Evolutionary conservation across 2,888 invertebrate genomes (phyloP), one percentile per base, ranked within the genome.

Genomic region (Dolomedes plantarius): DNA sequence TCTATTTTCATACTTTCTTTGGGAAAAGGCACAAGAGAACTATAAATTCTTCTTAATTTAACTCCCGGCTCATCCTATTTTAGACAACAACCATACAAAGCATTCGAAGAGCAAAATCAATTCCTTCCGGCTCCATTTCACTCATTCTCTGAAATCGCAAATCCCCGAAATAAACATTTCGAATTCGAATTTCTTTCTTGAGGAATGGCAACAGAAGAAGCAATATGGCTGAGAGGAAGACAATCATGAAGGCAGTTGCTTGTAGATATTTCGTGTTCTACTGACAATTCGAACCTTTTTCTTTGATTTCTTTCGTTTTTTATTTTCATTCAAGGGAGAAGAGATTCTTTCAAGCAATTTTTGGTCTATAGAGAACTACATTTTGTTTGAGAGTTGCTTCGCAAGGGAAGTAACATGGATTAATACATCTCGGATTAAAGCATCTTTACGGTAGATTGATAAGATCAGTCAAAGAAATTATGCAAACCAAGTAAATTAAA

Each of bases 121-220:
- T 56, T 56, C 56, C 56, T 56, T 56, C 56, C 56, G 56, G 56
- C 56, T 56, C 56, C 56, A 56, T 56, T 56, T 56, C 56, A 56
- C 56, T 56, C 56, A 56, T 56, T 56, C 56, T 56, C 56, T 11
- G 56, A 56, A 56, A 56, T 56, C 19, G 56, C 23, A 56, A 56
- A 23, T 23, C 56, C 23, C 23, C 56, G 56, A 56, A 56, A 23
- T 56, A 56, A 56, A 56, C 56, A 56, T 56, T 56, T 56, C 56
- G 19, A 56, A 23, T 19, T 56, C 56, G 19, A 56, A 23, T 56
- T 56, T 56, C 56, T 19, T 56, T 23, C 56, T 23, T 16, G 16
- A 1, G 3, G 56, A 56, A 56, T 56, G 56, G 56, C 56, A 56
- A 56, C 56, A 56, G 5, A 56, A 56, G 56, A 56, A 56, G 23